Evolutionary conservation across 2,113 vertebrate species (phyloP).

Genomic region (Takifugu flavidus): DNA sequence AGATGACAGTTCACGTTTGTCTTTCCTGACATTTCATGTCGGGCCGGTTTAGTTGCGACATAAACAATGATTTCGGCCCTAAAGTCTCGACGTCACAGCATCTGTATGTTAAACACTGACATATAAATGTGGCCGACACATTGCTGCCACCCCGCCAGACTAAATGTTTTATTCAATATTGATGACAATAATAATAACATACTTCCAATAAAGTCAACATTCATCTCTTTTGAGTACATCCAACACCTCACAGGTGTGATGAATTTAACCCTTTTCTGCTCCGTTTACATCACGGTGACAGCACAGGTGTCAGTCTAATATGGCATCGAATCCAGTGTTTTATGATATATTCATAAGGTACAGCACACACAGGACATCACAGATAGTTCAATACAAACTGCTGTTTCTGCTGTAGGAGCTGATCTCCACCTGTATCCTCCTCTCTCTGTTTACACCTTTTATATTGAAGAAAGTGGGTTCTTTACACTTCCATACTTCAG

Average conservation of each 20-base stretch:
- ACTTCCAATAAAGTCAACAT: too few relatives aligned
- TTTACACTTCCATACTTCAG: too few relatives aligned
- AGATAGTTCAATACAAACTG: not conserved
- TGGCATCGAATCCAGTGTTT: constrained; percentile 2
- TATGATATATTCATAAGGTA: constrained; percentile 12
- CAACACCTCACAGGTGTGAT: too few relatives aligned
- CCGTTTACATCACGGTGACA: not conserved
- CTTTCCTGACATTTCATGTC: not conserved
- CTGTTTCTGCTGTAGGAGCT: too few relatives aligned
- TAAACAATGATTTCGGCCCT: too few relatives aligned
- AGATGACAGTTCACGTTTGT: not conserved
- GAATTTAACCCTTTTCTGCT: not conserved
- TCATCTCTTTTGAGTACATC: too few relatives aligned
- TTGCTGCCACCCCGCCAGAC: not conserved
- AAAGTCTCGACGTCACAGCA: not conserved
- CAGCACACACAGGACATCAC: constrained; percentile 1
- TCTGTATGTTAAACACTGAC: not conserved
- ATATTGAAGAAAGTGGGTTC: too few relatives aligned
- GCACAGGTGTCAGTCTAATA: not conserved
- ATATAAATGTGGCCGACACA: not conserved
- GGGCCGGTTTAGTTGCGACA: not conserved
- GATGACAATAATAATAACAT: too few relatives aligned
- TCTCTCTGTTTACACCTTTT: too few relatives aligned
- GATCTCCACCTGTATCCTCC: too few relatives aligned
- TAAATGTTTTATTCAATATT: not conserved